These are phyloP conservation scores for Anguilla obscura DNA, from an alignment of 2,797 vertebrate genomes.

Conservation along the genomic window DNA sequence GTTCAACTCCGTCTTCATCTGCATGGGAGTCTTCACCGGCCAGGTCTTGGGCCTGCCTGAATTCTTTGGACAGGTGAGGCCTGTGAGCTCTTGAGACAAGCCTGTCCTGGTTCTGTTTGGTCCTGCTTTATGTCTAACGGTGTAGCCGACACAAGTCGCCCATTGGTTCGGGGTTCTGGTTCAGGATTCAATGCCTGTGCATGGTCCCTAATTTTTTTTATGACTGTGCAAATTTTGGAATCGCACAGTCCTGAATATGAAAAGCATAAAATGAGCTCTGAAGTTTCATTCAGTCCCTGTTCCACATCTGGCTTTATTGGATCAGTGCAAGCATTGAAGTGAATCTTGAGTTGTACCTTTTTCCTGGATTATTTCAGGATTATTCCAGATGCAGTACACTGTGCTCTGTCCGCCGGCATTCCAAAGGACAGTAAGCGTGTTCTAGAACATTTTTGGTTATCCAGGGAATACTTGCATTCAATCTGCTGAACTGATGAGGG, in stretches of 20 bases:
- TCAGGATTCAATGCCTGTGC: not conserved
- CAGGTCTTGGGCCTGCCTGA: constrained; percentile 89
- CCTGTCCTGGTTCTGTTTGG: not conserved
- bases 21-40: constrained; percentile 86
- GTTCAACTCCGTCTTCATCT: constrained; percentile 91
- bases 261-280: no score
- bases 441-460: constrained; percentile 18
- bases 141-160: not conserved
- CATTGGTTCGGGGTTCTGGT: not conserved
- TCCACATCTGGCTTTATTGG: not conserved
- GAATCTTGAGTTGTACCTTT: not conserved
- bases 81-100: not conserved
- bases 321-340: no score
- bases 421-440: not conserved
- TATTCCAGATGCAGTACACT: constrained; percentile 36
- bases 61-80: constrained; percentile 86
- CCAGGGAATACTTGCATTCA: constrained; percentile 26
- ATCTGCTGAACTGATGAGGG: constrained; percentile 16
- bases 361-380: constrained; percentile 20
- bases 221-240: not conserved
- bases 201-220: not conserved
- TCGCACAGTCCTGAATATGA: no score
- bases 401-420: constrained; percentile 10
- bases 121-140: not conserved
- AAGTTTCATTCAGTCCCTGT: no score